Evolutionary conservation across 2,113 vertebrate species (phyloP).

Genomic region (Sciurus niger): DNA sequence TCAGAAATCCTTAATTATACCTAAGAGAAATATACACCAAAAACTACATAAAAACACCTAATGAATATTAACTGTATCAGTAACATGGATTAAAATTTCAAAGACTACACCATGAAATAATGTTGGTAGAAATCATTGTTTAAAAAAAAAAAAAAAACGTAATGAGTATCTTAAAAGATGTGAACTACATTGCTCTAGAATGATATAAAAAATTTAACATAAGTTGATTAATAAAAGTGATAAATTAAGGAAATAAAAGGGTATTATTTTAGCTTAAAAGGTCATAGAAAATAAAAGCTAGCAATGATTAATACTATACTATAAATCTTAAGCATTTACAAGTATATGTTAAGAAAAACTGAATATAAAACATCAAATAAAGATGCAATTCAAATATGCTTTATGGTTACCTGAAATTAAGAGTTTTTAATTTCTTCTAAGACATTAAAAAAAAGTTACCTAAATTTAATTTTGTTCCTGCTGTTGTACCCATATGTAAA

Average conservation of each 20-base stretch:
- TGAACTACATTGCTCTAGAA: not conserved
- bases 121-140: no score
- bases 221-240: not conserved
- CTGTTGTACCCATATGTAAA: not conserved
- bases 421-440: not conserved
- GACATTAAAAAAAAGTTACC: not conserved
- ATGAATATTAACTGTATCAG: no score
- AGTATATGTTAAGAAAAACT: constrained; percentile 27
- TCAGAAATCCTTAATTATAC: constrained; percentile 40
- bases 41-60: not conserved
- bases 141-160: not conserved
- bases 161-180: constrained; percentile 6
- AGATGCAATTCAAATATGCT: not conserved
- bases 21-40: not conserved
- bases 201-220: not conserved
- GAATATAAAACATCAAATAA: constrained; percentile 31
- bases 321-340: constrained; percentile 17
- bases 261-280: constrained; percentile 26
- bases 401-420: not conserved
- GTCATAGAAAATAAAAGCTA: not conserved
- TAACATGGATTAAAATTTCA: no score
- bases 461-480: constrained; percentile 33
- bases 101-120: no score
- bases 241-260: constrained; percentile 12
- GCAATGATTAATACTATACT: not conserved